Evolutionary conservation across 2,888 invertebrate genomes (phyloP), one percentile per base, ranked within the genome.

Genomic region (Eledona agricola): DNA sequence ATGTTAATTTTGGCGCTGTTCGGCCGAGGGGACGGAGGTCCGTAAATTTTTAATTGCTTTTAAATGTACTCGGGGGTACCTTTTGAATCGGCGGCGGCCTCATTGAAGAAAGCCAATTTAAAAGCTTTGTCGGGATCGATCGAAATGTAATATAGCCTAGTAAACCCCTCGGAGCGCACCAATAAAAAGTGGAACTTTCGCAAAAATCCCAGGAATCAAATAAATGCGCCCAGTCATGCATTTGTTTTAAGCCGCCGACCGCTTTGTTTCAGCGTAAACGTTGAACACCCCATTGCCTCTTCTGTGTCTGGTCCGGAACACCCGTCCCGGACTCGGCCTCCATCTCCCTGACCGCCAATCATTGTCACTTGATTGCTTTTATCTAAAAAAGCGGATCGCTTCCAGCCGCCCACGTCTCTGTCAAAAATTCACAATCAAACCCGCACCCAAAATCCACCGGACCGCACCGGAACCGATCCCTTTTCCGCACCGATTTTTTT

Each of bases 171-270:
- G 17, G 35, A 40, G 46, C 46, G 32, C 31, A 46, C 32, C 47
- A 52, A 55, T 52, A 59, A 55, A 59, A 56, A 51, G 31, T 45
- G 29, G 49, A 56, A 54, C 45, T 58, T 64, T 61, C 58, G 46
- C 53, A 63, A 62, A 67, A 66, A 63, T 66, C 60, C 59, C 49
- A 57, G 58, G 62, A 67, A 66, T 68, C 62, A 62, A 65, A 65
- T 67, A 67, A 68, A 67, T 63, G 64, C 57, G 66, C 60, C 55
- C 65, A 64, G 65, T 65, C 66, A 65, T 63, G 66, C 67, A 65
- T 68, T 63, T 65, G 63, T 59, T 63, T 65, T 60, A 60, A 62
- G 60, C 62, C 59, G 57, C 62, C 58, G 49, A 55, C 55, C 55
- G 63, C 63, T 64, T 64, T 65, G 65, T 64, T 64, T 62, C 66